Evolutionary conservation across 2,113 vertebrate genomes (phyloP).

Genomic region (Morphnarchus princeps): DNA sequence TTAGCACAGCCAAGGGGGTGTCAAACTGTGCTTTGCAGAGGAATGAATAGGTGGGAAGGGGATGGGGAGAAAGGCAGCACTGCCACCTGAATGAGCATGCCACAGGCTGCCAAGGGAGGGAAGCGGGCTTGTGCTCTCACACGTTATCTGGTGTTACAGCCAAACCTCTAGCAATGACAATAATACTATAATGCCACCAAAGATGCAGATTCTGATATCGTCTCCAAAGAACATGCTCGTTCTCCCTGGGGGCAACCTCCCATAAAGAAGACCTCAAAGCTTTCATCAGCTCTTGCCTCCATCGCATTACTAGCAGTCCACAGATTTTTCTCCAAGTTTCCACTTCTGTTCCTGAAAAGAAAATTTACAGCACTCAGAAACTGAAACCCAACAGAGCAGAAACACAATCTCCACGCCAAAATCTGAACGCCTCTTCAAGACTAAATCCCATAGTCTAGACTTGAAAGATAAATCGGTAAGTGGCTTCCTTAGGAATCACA

Average conservation of each 20-base stretch:
- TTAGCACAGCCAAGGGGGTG: not conserved
- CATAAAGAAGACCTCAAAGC: not conserved
- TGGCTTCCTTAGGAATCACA: not conserved
- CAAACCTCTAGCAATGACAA: not conserved
- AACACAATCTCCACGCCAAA: not conserved
- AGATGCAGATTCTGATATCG: not conserved
- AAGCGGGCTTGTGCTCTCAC: not conserved
- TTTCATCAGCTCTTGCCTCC: not conserved
- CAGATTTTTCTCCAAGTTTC: not conserved
- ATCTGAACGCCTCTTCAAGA: not conserved
- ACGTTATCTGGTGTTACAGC: not conserved
- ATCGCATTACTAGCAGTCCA: not conserved
- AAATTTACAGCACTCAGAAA: not conserved
- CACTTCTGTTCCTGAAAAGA: constrained; percentile 10
- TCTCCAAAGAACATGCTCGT: not conserved
- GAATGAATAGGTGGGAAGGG: not conserved
- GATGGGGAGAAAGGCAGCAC: not conserved
- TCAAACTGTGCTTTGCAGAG: not conserved
- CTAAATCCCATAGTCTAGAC: not conserved
- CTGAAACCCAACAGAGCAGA: not conserved
- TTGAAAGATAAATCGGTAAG: not conserved
- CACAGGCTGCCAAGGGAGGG: not conserved
- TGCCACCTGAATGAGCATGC: not conserved
- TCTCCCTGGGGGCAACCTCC: not conserved
- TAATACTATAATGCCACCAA: not conserved